Evolutionary conservation across 2,888 invertebrate species (phyloP), one percentile per base, ranked within the genome.

Genomic region (Leistus spinibarbis): DNA sequence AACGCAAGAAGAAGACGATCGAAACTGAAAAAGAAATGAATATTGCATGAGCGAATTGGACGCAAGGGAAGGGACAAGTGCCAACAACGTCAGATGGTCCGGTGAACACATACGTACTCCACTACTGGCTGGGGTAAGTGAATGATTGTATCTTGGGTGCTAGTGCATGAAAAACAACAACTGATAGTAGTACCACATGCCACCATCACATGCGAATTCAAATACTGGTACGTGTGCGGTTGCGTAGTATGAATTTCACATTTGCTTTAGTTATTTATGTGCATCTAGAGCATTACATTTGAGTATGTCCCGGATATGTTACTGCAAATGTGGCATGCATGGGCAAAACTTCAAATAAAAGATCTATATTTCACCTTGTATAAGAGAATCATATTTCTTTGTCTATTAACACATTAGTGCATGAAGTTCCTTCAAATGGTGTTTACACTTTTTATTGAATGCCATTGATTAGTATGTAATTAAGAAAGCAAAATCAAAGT

Each of bases 61-160:
- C 24, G 40, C 53, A 10, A 16, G 16, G 60, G 56, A 56, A 69
- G 57, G 17, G 20, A 19, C 27, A n/a, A 27, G 19, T 19, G 40
- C 60, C 16, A 62, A 22, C 54, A 22, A 27, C 62, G 17, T 40
- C 17, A 20, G 66, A 16, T 19, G 17, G 10, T 5, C 65, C 65
- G 17, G 22, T 27, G n/a, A 20, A 13, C 40, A 19, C 13, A 24
- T 16, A 67, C 67, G 54, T 54, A 67, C 17, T 54, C 22, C 54
- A 13, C n/a, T 20, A 20, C 40, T 27, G 60, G 16, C 40, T 24
- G 19, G 20, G 63, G 63, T 53, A 62, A 62, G 60, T 60, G 69
- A 70, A 70, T 70, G 53, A 70, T 70, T 70, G 62, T 62, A 70
- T 70, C 40, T 27, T 63, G 62, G 69, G 62, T 70, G 69, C 23